Evolutionary conservation across 2,888 invertebrate species (phyloP), one percentile per base, ranked within the genome.

Genomic region (Autographa gamma): DNA sequence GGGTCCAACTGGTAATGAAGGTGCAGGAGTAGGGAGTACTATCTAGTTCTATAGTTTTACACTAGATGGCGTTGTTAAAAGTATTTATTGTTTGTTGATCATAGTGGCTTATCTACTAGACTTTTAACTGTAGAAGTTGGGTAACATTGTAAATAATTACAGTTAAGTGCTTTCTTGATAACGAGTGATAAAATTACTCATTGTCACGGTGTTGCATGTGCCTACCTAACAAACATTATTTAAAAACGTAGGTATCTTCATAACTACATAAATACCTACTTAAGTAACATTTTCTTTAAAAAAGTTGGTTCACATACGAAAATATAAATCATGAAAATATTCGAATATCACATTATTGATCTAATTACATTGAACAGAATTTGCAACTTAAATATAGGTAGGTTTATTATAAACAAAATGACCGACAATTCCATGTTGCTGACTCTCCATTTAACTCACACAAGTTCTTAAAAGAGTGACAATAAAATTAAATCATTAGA

Each of bases 51-150:
- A 67, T 71, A 54, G 74, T 76, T 58, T 11, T 18, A 4, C 8
- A 16, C 60, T 64, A 85, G 85, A 79, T 82, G 82, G 82, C 79
- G 59, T 41, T 0, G 3, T 34, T 16, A 16, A 56, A 1, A 52
- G 63, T 16, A 3, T 60, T 1, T 1, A 7, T 13, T 56, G 54
- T 56, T 19, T 56, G 19, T 25, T 59, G 8, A 16, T 58, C 58
- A 41, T 3, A 9, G 61, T 43, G 38, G 60, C 38, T 38, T 63
- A 54, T 73, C 69, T 70, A 71, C 32, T 69, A 16, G 70, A 74
- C 68, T 73, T 70, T 72, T 63, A 60, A 43, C 52, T 43, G 32
- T 65, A 60, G 34, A 61, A 69, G 65, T 74, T 69, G 59, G 19
- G 41, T 63, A 67, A 64, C 61, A 16, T 60, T 58, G 13, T 59